Conservation (phyloP, 2,888 invertebrate species). For the Cordilura impudica region DNA sequence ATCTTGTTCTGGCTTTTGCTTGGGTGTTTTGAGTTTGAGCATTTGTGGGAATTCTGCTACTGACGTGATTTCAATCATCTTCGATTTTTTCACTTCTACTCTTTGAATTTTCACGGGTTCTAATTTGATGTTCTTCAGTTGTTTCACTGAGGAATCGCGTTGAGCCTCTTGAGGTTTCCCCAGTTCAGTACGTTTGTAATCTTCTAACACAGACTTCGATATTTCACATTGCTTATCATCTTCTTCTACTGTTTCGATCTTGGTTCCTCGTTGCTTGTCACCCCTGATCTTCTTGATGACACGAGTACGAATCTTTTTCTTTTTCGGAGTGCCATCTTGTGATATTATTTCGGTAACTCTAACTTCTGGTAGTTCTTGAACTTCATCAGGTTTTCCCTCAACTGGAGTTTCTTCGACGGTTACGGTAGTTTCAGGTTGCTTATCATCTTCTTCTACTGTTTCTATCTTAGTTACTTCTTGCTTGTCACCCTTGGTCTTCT, state of each 20-base stretch:
- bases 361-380: constrained; percentile 65
- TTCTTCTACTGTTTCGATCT: constrained; percentile 73
- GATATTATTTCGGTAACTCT: constrained; percentile 55
- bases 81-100: constrained; percentile 80
- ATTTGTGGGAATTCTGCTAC: constrained; percentile 81
- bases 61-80: constrained; percentile 81
- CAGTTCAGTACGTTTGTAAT: constrained; percentile 75
- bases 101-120: constrained; percentile 81
- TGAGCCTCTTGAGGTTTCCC: constrained; percentile 74
- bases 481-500: too few species aligned
- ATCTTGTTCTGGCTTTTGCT: constrained; percentile 72
- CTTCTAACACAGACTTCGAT: constrained; percentile 76
- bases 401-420: constrained; percentile 69
- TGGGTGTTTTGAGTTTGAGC: constrained; percentile 81
- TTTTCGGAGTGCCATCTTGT: background rate
- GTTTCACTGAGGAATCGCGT: constrained; percentile 69
- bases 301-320: too few species aligned
- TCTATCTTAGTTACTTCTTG: too few species aligned
- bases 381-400: constrained; percentile 62
- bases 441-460: too few species aligned
- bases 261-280: constrained; percentile 73
- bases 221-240: constrained; percentile 68
- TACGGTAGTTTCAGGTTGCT: too few species aligned
- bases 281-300: too few species aligned
- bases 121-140: constrained; percentile 70